Percentiles rank a stretch among this genome's conserved stretches.
Evolutionary conservation across 1,140 invertebrate species (phyloP).

Genomic region (Penaeus vannamei): DNA sequence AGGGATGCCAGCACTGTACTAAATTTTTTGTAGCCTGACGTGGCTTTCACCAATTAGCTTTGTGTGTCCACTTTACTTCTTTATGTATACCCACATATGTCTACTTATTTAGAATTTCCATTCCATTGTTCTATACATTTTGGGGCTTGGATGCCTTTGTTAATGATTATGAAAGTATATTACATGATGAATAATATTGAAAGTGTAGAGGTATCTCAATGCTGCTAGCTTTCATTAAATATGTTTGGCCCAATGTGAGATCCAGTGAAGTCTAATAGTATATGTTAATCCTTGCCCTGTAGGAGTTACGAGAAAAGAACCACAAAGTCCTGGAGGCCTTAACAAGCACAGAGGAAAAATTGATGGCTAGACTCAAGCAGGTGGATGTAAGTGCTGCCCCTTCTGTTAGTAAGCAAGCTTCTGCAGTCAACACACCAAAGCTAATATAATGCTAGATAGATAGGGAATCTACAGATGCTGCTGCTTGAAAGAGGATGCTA

Average conservation of each 20-base stretch:
- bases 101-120: constrained; percentile 1
- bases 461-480: no score
- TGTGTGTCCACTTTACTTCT: constrained; percentile 16
- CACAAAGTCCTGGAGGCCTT: constrained; percentile 64
- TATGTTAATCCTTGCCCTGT: constrained; percentile 61
- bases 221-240: constrained; percentile 29
- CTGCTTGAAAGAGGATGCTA: no score
- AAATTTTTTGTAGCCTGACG: constrained; percentile 36
- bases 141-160: no score
- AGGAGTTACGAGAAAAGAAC: constrained; percentile 65
- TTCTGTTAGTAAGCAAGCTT: constrained; percentile 44
- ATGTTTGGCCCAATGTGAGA: neutral
- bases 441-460: no score
- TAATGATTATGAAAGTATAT: no score
- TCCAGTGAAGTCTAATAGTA: constrained; percentile 48
- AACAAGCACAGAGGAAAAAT: constrained; percentile 62
- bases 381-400: constrained; percentile 61
- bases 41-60: constrained; percentile 35
- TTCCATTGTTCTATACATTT: no score
- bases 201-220: no score
- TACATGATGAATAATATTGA: no score
- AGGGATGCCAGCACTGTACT: constrained; percentile 4
- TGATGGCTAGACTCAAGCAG: constrained; percentile 65
- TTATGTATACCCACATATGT: neutral
- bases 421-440: neutral